Base-by-base conservation (phyloP, 2,888 invertebrate species). In the Chrysopilus asiliformis region DNA sequence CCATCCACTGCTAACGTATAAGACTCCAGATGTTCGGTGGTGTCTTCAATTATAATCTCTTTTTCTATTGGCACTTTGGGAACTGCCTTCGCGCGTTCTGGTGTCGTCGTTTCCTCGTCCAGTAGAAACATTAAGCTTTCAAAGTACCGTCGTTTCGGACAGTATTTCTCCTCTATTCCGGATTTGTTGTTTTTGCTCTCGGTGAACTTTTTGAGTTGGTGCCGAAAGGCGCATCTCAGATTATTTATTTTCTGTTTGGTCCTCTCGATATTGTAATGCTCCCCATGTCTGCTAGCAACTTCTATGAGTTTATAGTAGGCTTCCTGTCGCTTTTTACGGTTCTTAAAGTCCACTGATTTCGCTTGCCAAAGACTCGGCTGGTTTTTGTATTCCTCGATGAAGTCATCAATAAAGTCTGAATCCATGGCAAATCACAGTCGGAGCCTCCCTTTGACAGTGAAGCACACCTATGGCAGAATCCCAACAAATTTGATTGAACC, bases 211-310 rank as follows among this genome's bases (percentile, higher is more conserved):
- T 59, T 55, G 8, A 61, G 47, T 39, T 61, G 60, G 38, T 60
- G 60, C 10, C 60, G 51, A 45, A 61, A 61, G 28, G 60, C 60
- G 43, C 60, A 61, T 5, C 60, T 47, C 20, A 61, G 48, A 49
- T 61, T 61, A 49, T 61, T 61, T 39, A 61, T 61, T 46, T 61
- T 61, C 43, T 61, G 60, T 45, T 61, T 61, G 3, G 60, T 61
- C 35, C 60, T 48, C 38, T 61, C 60, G 17, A 61, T 58, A 44
- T 61, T 61, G 41, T 61, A 61, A 26, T 55, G 51, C 43, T 61
- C 60, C 7, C 60, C 60, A 49, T 61, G 61, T 48, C 55, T 59
- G n/a, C 53, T 53, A 2, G 60, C 60, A 12, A 61, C 58, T 30
- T 56, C 57, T 36, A 61, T 61, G 27, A 61, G 48, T 46, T 56